Conservation (phyloP, 2,888 invertebrate species). For the Branchipolynoe longqiensis region DNA sequence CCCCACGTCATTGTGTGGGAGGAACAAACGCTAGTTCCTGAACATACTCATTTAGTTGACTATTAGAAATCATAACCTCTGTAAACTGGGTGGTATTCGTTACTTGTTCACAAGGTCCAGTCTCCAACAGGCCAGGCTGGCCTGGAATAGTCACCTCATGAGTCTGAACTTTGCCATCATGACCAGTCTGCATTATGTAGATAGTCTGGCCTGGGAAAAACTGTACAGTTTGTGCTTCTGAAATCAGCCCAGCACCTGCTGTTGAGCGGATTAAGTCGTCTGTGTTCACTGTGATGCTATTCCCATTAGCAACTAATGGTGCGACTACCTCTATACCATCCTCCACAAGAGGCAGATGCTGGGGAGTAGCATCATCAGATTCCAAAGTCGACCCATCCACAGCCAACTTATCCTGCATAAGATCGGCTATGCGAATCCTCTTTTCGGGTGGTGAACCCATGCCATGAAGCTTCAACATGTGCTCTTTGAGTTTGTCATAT, state of each 20-base stretch:
- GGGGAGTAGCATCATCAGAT: not conserved
- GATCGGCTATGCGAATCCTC: constrained; percentile 68
- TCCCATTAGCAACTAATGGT: not conserved
- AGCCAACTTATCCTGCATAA: constrained; percentile 36
- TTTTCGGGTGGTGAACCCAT: constrained; percentile 74
- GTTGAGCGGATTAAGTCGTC: constrained; percentile 20
- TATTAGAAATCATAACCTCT: constrained; percentile 57
- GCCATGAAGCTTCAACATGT: constrained; percentile 81
- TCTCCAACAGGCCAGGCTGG: not conserved
- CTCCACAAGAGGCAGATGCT: not conserved
- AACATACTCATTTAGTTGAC: constrained; percentile 55
- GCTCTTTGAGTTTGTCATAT: constrained; percentile 84
- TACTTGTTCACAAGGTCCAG: not conserved
- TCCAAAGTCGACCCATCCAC: not conserved
- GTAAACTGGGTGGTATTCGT: constrained; percentile 32
- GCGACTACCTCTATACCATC: not conserved
- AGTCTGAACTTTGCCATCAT: constrained; percentile 36
- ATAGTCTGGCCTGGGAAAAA: constrained; percentile 58
- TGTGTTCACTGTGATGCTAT: not conserved
- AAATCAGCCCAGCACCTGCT: constrained; percentile 6
- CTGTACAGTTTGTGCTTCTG: constrained; percentile 46
- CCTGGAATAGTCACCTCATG: constrained; percentile 3
- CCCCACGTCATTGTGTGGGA: not conserved
- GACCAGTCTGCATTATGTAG: constrained; percentile 45
- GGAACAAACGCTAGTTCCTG: constrained; percentile 58